phyloP scores from a whole-genome alignment of 2,797 vertebrate species.

The Enteromius fasciolatus region DNA sequence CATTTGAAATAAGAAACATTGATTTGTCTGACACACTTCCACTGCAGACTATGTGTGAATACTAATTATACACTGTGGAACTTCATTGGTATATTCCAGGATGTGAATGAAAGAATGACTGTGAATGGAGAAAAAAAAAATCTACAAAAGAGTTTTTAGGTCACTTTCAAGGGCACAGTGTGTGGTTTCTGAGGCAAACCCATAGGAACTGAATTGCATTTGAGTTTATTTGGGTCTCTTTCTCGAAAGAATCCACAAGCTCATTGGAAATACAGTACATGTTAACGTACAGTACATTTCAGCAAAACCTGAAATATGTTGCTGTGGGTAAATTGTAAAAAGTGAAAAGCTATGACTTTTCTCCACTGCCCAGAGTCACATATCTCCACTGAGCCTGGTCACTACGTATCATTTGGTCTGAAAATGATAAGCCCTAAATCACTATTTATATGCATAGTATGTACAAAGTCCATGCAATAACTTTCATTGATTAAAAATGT shows the following conservation, averaged over 20 bases:
- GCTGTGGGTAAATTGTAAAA: neutral
- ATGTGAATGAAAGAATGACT: conserved; percentile 1
- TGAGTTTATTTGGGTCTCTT: neutral
- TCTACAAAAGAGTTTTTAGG: neutral
- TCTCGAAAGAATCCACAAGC: neutral
- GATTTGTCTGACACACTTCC: conserved; percentile 37
- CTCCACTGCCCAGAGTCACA: neutral
- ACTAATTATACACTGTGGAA: conserved; percentile 31
- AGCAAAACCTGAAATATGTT: neutral
- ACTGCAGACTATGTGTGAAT: conserved; percentile 25
- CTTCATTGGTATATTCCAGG: conserved; percentile 20
- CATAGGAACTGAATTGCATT: neutral
- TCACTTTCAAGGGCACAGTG: conserved; percentile 1
- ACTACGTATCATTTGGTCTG: neutral
- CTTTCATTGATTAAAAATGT: neutral
- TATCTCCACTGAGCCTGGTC: neutral
- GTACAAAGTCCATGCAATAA: neutral
- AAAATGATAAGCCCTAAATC: neutral
- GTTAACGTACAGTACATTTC: neutral
- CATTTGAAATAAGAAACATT: conserved; percentile 41
- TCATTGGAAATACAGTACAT: neutral
- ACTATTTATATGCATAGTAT: neutral
- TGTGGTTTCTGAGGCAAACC: neutral
- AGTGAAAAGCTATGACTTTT: neutral
- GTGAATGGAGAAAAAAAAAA: neutral